These are phyloP conservation scores for Ardeotis arabs DNA, from an alignment of 2,113 vertebrate genomes.

Conservation along the genomic window DNA sequence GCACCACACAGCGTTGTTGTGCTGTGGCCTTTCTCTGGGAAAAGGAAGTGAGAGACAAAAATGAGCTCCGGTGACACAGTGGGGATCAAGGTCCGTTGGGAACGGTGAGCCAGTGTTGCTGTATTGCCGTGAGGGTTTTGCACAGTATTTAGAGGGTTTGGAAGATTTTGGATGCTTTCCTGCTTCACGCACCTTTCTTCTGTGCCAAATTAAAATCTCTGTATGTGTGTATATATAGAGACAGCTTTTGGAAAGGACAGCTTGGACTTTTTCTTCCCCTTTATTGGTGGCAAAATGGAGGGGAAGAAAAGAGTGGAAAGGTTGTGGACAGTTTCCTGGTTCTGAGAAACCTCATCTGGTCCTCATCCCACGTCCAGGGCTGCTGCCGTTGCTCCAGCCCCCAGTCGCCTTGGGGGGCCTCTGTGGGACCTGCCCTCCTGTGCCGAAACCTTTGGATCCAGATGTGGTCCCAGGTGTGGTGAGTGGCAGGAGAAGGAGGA, in stretches of 20 bases:
- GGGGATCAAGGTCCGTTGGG: not conserved
- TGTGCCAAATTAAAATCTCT: not conserved
- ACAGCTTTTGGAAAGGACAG: not conserved
- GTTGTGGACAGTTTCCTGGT: not conserved
- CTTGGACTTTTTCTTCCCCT: not conserved
- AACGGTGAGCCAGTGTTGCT: not conserved
- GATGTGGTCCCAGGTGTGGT: not conserved
- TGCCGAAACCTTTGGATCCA: not conserved
- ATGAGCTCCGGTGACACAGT: not conserved
- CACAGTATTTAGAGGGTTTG: not conserved
- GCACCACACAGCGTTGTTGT: rapidly evolving
- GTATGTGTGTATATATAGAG: rapidly evolving
- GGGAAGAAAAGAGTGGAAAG: not conserved
- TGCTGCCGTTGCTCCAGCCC: not conserved
- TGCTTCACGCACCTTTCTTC: not conserved
- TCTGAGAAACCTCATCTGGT: not conserved
- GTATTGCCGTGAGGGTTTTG: not conserved
- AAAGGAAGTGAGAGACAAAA: rapidly evolving
- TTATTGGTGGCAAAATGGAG: not conserved
- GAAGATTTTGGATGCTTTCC: not conserved
- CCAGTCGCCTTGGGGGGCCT: not conserved
- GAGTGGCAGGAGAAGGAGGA: not conserved
- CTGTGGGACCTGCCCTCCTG: rapidly evolving
- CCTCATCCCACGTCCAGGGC: not conserved
- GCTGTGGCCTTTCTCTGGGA: not conserved